Evolutionary conservation across 2,888 invertebrate genomes (phyloP).

Genomic region (Tenthredo distinguenda): DNA sequence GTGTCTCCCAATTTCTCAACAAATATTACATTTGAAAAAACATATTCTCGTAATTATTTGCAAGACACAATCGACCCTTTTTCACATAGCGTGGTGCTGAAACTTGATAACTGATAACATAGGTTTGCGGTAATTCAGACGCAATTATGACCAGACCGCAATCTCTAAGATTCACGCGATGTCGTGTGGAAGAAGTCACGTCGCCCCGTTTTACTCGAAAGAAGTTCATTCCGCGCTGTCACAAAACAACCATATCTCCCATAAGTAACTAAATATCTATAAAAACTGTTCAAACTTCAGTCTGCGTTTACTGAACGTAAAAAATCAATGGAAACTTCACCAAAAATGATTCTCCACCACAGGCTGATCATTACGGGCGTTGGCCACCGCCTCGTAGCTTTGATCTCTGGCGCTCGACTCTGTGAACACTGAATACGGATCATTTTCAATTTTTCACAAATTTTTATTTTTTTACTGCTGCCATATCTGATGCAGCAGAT

Average conservation of each 20-base stretch:
- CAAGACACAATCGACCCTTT: neutral
- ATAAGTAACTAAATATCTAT: neutral
- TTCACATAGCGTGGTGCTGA: neutral
- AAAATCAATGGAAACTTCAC: neutral
- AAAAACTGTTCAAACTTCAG: neutral
- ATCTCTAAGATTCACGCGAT: constrained; percentile 37
- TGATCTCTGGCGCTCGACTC: neutral
- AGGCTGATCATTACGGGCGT: neutral
- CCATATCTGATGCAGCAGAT: neutral
- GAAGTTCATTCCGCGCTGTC: neutral
- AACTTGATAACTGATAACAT: constrained; percentile 11
- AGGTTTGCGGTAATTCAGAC: constrained; percentile 12
- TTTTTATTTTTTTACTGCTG: neutral
- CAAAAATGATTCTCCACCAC: neutral
- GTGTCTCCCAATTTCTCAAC: neutral
- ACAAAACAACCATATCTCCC: neutral
- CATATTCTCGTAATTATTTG: neutral
- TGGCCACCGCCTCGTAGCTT: neutral
- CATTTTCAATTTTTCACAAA: neutral
- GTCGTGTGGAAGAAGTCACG: constrained; percentile 14
- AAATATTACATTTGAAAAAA: neutral
- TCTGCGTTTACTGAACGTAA: neutral
- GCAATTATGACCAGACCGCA: constrained; percentile 11
- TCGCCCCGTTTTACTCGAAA: neutral
- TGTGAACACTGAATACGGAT: neutral